Evolutionary conservation across 2,888 invertebrate species (phyloP).

Genomic region (Gisinianus flammeolus): DNA sequence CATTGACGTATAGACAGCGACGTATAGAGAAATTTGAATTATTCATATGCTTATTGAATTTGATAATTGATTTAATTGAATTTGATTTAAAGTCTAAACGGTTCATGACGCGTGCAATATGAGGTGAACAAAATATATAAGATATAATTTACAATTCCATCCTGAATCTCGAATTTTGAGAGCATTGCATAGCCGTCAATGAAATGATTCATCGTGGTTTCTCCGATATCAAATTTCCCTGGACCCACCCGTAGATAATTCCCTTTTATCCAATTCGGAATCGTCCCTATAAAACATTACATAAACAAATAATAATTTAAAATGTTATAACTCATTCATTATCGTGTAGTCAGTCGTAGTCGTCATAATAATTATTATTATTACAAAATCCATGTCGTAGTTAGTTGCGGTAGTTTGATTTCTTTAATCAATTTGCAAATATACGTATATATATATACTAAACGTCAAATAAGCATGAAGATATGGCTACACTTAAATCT

Average conservation of each 20-base stretch:
- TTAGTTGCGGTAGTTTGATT: too few species aligned
- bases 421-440: neutral
- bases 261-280: slow-evolving; percentile 64
- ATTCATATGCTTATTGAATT: too few species aligned
- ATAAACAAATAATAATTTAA: slow-evolving; percentile 1
- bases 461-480: too few species aligned
- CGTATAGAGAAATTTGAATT: neutral
- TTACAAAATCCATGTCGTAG: neutral
- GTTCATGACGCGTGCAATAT: too few species aligned
- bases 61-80: too few species aligned
- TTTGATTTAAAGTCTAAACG: too few species aligned
- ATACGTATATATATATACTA: too few species aligned
- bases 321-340: too few species aligned
- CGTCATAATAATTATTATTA: neutral
- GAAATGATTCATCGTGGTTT: slow-evolving; percentile 63
- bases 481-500: too few species aligned
- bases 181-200: slow-evolving; percentile 65
- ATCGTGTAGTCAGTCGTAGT: neutral
- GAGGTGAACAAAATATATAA: too few species aligned
- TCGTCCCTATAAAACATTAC: slow-evolving; percentile 58
- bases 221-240: slow-evolving; percentile 64
- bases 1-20: too few species aligned
- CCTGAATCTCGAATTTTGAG: slow-evolving; percentile 63
- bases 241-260: slow-evolving; percentile 64
- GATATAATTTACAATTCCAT: slow-evolving; percentile 60